These are phyloP conservation scores for Myotis myotis DNA, from an alignment of 2,797 vertebrate genomes.

Conservation along the genomic window DNA sequence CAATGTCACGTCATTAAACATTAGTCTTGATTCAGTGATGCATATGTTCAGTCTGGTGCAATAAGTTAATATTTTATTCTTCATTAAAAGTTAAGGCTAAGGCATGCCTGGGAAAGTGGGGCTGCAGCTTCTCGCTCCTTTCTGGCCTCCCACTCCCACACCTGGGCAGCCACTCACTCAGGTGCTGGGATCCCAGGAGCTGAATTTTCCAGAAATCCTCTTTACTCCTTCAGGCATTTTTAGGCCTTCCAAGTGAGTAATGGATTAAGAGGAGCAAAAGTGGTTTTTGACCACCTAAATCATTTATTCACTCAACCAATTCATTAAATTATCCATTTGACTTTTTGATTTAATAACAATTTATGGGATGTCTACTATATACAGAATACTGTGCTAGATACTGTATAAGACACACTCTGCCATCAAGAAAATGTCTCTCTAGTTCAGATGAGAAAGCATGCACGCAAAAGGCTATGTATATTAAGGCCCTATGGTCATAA, in stretches of 20 bases:
- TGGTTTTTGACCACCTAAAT: background rate
- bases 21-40: background rate
- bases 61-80: constrained; percentile 16
- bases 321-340: background rate
- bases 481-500: background rate
- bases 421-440: background rate
- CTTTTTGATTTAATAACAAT: background rate
- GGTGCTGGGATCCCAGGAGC: background rate
- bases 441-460: background rate
- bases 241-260: background rate
- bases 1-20: background rate
- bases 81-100: background rate
- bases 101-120: background rate
- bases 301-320: background rate
- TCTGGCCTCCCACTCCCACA: background rate
- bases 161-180: background rate
- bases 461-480: background rate
- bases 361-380: background rate
- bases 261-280: background rate
- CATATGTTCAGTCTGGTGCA: background rate
- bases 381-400: background rate
- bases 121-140: background rate
- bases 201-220: background rate
- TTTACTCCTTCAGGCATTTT: background rate
- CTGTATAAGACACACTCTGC: background rate